Evolutionary conservation across 2,797 vertebrate species (phyloP).

Genomic region (Notamacropus eugenii): DNA sequence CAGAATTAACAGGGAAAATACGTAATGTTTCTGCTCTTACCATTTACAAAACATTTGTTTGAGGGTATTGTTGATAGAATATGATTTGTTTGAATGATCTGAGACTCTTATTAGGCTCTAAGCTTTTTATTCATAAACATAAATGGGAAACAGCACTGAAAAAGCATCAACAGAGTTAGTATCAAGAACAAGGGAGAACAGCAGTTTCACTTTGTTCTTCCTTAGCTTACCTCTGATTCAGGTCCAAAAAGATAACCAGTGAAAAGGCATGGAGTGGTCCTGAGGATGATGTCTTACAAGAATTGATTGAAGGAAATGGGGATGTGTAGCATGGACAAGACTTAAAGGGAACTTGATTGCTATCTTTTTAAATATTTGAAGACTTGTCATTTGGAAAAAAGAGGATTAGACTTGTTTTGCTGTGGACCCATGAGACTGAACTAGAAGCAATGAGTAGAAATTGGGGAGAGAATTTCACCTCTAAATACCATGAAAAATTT

Average conservation of each 20-base stretch:
- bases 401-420: neutral
- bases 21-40: neutral
- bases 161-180: neutral
- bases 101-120: neutral
- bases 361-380: neutral
- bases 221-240: neutral
- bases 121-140: neutral
- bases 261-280: neutral
- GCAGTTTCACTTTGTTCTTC: neutral
- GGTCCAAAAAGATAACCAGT: neutral
- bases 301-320: neutral
- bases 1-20: neutral
- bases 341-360: neutral
- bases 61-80: neutral
- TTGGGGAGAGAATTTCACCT: neutral
- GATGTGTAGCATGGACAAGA: neutral
- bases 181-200: neutral
- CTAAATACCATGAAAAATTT: neutral
- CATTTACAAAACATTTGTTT: neutral
- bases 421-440: neutral
- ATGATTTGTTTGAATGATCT: neutral
- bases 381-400: neutral
- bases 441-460: neutral
- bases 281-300: neutral
- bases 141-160: neutral